Evolutionary conservation across 1,140 invertebrate genomes (phyloP).

Genomic region (Hylaeus anthracinus): DNA sequence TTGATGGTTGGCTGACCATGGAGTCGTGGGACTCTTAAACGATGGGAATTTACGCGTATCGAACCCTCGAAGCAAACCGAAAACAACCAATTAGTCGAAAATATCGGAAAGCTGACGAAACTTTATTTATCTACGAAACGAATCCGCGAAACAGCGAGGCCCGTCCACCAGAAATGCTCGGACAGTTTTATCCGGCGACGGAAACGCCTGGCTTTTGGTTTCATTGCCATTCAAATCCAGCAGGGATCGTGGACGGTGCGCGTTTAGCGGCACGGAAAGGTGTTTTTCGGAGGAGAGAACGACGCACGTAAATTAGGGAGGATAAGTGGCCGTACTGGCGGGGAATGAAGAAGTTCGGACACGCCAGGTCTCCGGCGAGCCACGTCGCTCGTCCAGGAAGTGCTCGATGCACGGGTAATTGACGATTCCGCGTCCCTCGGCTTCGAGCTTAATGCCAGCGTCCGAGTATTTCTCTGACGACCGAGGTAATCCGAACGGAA

Average conservation of each 20-base stretch:
- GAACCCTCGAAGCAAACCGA: too few species aligned
- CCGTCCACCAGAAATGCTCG: background rate
- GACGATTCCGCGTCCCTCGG: constrained; percentile 10
- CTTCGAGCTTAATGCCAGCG: constrained; percentile 6
- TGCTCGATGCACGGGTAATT: constrained; percentile 38
- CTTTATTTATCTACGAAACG: too few species aligned
- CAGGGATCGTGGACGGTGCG: background rate
- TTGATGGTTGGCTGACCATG: background rate
- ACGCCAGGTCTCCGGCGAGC: constrained; percentile 10
- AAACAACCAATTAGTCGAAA: too few species aligned
- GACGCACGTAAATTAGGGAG: constrained; percentile 55
- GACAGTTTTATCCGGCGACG: background rate
- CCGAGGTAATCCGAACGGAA: background rate
- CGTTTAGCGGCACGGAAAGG: constrained; percentile 55
- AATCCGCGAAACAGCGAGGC: too few species aligned
- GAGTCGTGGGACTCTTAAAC: too few species aligned
- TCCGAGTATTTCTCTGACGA: background rate
- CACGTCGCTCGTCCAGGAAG: constrained; percentile 37
- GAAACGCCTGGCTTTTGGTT: background rate
- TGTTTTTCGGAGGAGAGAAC: constrained; percentile 35
- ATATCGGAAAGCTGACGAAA: too few species aligned
- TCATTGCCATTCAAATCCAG: constrained; percentile 49
- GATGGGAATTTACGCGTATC: too few species aligned
- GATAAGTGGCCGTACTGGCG: constrained; percentile 45
- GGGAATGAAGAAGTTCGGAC: constrained; percentile 50